Conservation (phyloP, 2,888 invertebrate genomes). For the Agonopterix subpropinquella region DNA sequence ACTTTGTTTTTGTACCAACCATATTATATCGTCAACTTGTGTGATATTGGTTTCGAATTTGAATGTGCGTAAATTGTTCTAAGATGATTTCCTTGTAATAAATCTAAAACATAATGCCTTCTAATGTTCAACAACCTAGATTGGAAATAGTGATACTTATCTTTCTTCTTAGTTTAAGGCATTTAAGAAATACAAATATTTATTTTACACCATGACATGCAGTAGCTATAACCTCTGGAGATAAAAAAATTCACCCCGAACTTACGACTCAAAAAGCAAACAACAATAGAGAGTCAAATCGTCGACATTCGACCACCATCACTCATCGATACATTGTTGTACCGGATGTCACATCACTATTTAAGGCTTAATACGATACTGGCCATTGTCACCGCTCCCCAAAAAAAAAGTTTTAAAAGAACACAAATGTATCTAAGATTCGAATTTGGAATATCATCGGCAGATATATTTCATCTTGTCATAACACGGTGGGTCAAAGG, state of each 20-base stretch:
- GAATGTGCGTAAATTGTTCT: constrained; percentile 21
- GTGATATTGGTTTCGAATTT: constrained; percentile 38
- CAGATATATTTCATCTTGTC: constrained; percentile 72
- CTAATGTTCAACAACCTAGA: too few species aligned
- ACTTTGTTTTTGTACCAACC: constrained; percentile 17
- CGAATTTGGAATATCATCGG: constrained; percentile 67
- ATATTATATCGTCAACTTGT: constrained; percentile 42
- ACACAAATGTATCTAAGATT: constrained; percentile 42
- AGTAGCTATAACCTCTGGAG: constrained; percentile 30
- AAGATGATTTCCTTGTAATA: constrained; percentile 16
- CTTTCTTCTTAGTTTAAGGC: neutral
- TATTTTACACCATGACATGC: constrained; percentile 27
- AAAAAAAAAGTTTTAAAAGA: constrained; percentile 37
- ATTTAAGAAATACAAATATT: constrained; percentile 4
- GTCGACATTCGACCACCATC: constrained; percentile 39
- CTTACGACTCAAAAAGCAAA: constrained; percentile 22
- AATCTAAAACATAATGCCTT: neutral
- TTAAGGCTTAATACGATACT: constrained; percentile 23
- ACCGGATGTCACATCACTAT: constrained; percentile 66
- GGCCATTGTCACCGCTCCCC: constrained; percentile 24
- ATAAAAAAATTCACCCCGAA: constrained; percentile 18
- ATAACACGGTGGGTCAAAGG: constrained; percentile 72
- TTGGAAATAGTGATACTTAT: neutral
- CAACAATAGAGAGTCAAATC: constrained; percentile 18
- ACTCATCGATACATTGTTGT: constrained; percentile 53